phyloP scores from a whole-genome alignment of 37 sponge, comb jelly and placozoan genomes.

The Ianthella basta region DNA sequence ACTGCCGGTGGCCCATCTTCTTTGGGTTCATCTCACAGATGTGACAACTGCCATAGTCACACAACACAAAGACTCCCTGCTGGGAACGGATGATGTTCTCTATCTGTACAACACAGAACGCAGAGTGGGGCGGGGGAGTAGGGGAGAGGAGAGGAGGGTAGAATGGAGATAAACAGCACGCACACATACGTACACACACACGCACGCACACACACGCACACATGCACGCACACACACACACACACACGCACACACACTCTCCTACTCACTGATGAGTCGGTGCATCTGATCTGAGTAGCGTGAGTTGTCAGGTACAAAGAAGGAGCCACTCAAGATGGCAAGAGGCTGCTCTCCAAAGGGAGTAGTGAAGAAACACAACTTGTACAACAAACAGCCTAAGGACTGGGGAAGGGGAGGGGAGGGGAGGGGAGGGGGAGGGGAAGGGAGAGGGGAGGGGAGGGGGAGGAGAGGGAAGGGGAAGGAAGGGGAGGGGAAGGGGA shows the following conservation, averaged over 20 bases:
- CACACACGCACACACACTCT: background rate
- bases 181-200: too few relatives aligned
- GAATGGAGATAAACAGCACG: too few relatives aligned
- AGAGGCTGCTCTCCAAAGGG: conserved; percentile 93
- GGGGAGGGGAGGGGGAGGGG: too few relatives aligned
- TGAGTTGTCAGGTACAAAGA: conserved; percentile 75
- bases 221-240: background rate
- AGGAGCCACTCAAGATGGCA: conserved; percentile 81
- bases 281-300: conserved; percentile 66
- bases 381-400: conserved; percentile 90
- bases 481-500: background rate
- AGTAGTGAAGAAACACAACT: conserved; percentile 93
- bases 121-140: too few relatives aligned
- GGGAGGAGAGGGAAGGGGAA: background rate
- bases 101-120: too few relatives aligned
- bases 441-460: background rate
- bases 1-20: conserved; percentile 47
- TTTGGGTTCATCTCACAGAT: conserved; percentile 66
- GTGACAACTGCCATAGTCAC: conserved; percentile 94
- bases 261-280: conserved; percentile 70
- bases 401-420: conserved; percentile 58
- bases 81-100: conserved; percentile 85
- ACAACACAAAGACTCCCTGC: conserved; percentile 72
- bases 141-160: too few relatives aligned
- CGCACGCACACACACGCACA: background rate